A percentile compares a stretch with the other conserved stretches of the same genome.
phyloP scores from a whole-genome alignment of 2,113 vertebrate genomes.

The Peromyscus maniculatus region DNA sequence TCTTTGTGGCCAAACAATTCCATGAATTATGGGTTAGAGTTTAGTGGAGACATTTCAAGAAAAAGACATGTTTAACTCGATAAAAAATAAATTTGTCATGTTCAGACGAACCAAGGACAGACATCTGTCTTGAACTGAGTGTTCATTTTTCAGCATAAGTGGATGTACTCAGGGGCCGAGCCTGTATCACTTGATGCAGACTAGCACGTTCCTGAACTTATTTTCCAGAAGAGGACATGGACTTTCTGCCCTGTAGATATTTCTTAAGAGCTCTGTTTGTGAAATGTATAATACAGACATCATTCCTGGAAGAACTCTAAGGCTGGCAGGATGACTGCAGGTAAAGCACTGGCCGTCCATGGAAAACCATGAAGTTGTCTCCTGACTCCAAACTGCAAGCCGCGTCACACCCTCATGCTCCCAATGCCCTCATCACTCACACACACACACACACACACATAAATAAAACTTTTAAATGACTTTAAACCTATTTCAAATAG shows the following conservation, averaged over 20 bases:
- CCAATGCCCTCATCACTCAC: not conserved
- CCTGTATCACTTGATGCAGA: not conserved
- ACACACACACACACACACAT: not conserved
- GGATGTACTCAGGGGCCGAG: not conserved
- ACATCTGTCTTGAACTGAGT: constrained; percentile 48
- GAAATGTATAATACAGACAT: constrained; percentile 51
- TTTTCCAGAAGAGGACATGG: constrained; percentile 26
- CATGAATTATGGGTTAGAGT: constrained; percentile 61
- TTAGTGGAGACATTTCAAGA: constrained; percentile 57
- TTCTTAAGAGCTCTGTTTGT: constrained; percentile 24
- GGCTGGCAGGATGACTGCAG: too few relatives aligned
- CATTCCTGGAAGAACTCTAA: constrained; percentile 3
- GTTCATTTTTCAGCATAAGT: constrained; percentile 62
- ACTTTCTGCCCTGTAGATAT: not conserved
- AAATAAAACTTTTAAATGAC: not conserved
- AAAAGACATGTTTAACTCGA: constrained; percentile 66
- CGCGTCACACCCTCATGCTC: not conserved
- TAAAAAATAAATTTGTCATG: constrained; percentile 68
- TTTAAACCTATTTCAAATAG: constrained; percentile 38
- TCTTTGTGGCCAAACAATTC: constrained; percentile 37
- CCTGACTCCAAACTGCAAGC: not conserved
- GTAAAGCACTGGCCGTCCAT: not conserved
- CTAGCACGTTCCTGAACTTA: not conserved
- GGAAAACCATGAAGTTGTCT: not conserved
- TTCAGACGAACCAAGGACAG: constrained; percentile 60